Evolutionary conservation across 53 echinoderm and acorn worm genomes (phyloP).

Genomic region (Echinometra lucunter): DNA sequence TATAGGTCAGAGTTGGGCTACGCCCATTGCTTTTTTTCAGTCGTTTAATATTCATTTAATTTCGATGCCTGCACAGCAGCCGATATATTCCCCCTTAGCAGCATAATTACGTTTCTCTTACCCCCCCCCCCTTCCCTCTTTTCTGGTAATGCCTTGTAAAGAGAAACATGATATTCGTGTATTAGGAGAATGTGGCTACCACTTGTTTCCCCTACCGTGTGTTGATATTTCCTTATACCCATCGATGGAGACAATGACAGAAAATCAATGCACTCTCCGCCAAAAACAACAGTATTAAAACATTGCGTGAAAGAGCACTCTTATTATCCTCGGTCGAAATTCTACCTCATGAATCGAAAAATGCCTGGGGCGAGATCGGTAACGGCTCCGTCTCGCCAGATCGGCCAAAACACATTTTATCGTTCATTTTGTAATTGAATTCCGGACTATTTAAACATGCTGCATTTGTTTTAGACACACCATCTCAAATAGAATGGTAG

Average conservation of each 20-base stretch:
- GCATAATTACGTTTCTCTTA: too few species aligned
- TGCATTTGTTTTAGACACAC: not conserved
- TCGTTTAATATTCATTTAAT: too few species aligned
- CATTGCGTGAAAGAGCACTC: constrained; percentile 21
- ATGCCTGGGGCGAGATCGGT: constrained; percentile 1
- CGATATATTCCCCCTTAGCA: too few species aligned
- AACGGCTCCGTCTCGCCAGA: not conserved
- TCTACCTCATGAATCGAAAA: constrained; percentile 31
- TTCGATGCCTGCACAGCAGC: too few species aligned
- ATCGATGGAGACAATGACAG: not conserved
- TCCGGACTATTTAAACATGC: not conserved
- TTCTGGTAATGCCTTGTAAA: not conserved
- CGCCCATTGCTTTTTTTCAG: too few species aligned
- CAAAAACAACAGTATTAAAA: constrained; percentile 41
- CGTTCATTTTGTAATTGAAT: not conserved
- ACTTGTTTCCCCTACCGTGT: constrained; percentile 8
- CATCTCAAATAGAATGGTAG: not conserved
- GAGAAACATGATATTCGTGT: not conserved
- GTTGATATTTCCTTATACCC: constrained; percentile 9
- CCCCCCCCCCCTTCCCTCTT: not conserved
- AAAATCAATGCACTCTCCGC: constrained; percentile 20
- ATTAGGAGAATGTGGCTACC: not conserved
- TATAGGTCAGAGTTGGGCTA: too few species aligned
- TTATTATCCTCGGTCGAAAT: constrained; percentile 4
- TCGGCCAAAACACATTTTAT: not conserved